Percentiles rank a stretch among this genome's conserved stretches.
Conservation (phyloP, 2,888 invertebrate species). For the Silvanus unidentatus region DNA sequence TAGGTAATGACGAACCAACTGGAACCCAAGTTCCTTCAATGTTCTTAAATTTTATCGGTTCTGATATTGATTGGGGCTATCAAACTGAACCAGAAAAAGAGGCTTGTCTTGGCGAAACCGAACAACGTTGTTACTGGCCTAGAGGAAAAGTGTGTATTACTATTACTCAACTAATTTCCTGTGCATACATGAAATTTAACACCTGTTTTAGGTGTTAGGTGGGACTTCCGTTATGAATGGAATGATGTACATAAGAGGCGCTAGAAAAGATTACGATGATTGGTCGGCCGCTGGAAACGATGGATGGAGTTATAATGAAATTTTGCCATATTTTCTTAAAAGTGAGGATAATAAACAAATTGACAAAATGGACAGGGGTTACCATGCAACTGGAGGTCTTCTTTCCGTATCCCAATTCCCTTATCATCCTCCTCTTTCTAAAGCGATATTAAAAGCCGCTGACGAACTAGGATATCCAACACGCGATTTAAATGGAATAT, state of each 20-base stretch:
- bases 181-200: neutral
- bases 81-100: conserved; percentile 75
- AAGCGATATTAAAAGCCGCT: conserved; percentile 70
- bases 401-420: conserved; percentile 76
- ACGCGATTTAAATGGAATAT: conserved; percentile 75
- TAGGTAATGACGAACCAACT: conserved; percentile 79
- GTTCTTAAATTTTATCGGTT: conserved; percentile 81
- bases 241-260: conserved; percentile 92
- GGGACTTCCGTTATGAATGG: conserved; percentile 93
- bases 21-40: conserved; percentile 86
- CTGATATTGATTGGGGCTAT: conserved; percentile 84
- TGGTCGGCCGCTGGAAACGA: conserved; percentile 83
- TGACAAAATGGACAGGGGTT: conserved; percentile 67
- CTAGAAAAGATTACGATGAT: conserved; percentile 77
- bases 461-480: conserved; percentile 69
- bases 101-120: conserved; percentile 68
- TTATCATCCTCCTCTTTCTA: conserved; percentile 78
- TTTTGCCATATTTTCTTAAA: conserved; percentile 83
- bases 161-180: neutral
- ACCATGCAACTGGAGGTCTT: conserved; percentile 72
- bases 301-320: conserved; percentile 86
- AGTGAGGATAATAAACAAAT: conserved; percentile 74
- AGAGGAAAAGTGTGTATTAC: conserved; percentile 62
- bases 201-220: conserved; percentile 63
- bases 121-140: conserved; percentile 74